These are phyloP conservation scores for Falco novaeseelandiae DNA, from an alignment of 2,797 vertebrate species.

Conservation along the genomic window DNA sequence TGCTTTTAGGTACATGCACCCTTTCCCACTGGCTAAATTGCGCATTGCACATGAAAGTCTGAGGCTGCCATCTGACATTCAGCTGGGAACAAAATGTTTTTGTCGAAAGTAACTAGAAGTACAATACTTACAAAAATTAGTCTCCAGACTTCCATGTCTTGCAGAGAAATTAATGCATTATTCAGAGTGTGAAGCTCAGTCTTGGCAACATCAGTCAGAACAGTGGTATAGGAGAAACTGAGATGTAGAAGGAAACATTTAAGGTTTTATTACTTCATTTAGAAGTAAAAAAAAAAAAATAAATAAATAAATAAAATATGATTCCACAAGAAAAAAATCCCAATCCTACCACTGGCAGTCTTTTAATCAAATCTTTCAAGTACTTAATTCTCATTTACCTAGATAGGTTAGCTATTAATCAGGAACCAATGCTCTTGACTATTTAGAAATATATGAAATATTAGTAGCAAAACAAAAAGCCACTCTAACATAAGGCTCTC, in stretches of 20 bases:
- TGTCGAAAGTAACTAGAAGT: background rate
- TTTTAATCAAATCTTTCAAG: background rate
- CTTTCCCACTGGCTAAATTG: background rate
- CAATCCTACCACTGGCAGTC: background rate
- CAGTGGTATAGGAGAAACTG: background rate
- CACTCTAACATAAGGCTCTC: background rate
- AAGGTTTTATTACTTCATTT: background rate
- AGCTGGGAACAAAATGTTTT: background rate
- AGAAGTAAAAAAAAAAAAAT: background rate
- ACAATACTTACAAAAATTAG: background rate
- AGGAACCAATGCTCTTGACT: background rate
- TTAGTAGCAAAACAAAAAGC: background rate
- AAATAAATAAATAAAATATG: slow-evolving; percentile 2
- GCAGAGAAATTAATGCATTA: slow-evolving; percentile 42
- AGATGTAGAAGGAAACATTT: background rate
- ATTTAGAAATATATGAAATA: background rate
- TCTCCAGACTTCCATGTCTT: background rate
- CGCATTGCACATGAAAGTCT: background rate
- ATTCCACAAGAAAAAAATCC: background rate
- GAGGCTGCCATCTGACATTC: background rate
- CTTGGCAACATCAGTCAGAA: background rate
- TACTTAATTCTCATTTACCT: background rate
- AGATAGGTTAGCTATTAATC: background rate
- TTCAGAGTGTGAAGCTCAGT: background rate
- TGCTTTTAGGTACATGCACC: fast-evolving